These are phyloP conservation scores for Melolontha melolontha DNA, from an alignment of 2,888 invertebrate genomes.

Conservation along the genomic window DNA sequence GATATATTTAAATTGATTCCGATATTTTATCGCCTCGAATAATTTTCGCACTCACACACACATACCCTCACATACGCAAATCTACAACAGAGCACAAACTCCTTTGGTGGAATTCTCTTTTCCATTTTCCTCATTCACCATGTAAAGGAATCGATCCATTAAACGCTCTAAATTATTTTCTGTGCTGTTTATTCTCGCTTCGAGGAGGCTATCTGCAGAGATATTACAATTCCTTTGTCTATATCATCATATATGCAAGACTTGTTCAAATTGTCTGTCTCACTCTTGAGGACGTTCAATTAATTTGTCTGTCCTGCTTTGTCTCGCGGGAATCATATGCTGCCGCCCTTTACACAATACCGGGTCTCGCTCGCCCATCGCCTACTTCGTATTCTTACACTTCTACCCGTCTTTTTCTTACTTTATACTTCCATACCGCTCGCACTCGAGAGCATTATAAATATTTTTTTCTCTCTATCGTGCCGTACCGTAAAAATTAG, in stretches of 20 bases:
- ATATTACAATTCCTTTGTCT: conserved; percentile 66
- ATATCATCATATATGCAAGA: conserved; percentile 67
- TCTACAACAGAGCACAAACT: conserved; percentile 5
- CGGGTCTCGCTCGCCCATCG: conserved; percentile 39
- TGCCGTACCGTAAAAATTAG: conserved; percentile 59
- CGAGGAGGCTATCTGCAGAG: conserved; percentile 60
- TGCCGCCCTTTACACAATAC: conserved; percentile 48
- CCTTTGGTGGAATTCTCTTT: conserved; percentile 27
- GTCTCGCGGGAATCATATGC: conserved; percentile 62
- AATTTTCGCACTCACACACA: conserved; percentile 3
- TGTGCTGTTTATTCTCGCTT: conserved; percentile 57
- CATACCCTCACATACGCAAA: conserved; percentile 14
- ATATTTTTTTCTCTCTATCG: conserved; percentile 60
- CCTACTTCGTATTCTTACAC: conserved; percentile 44
- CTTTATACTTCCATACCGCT: conserved; percentile 51
- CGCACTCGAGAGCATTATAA: conserved; percentile 63
- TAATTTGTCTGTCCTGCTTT: conserved; percentile 61
- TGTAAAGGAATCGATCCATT: conserved; percentile 51
- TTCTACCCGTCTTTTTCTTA: conserved; percentile 14
- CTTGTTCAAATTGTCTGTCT: conserved; percentile 60
- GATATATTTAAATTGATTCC: conserved; percentile 30
- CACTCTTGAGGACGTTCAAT: conserved; percentile 58
- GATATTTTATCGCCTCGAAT: conserved; percentile 23
- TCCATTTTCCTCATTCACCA: conserved; percentile 28
- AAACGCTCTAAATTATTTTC: conserved; percentile 61